phyloP scores from a whole-genome alignment of 37 sponge, comb jelly and placozoan genomes.

The Theonella swinhoei region DNA sequence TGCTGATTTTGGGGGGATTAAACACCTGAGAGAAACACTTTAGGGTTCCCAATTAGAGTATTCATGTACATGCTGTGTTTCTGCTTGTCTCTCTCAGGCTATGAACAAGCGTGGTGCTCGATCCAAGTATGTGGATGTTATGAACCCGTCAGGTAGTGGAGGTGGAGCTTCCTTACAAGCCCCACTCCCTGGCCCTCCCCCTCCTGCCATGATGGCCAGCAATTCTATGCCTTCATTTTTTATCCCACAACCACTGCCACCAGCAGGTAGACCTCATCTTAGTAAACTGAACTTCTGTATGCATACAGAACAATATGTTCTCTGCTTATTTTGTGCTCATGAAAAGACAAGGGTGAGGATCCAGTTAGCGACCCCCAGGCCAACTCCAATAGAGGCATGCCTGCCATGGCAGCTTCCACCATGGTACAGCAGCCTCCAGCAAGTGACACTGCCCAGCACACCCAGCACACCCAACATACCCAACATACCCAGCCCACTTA shows the following conservation, averaged over 20 bases:
- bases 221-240: constrained; percentile 32
- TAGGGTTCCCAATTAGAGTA: too few relatives aligned
- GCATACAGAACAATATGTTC: too few relatives aligned
- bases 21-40: background rate
- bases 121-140: constrained; percentile 73
- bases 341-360: too few relatives aligned
- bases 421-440: too few relatives aligned
- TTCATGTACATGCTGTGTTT: background rate
- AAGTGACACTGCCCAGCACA: too few relatives aligned
- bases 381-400: too few relatives aligned
- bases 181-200: constrained; percentile 24
- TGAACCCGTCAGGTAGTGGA: constrained; percentile 43
- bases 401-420: too few relatives aligned
- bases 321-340: too few relatives aligned
- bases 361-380: too few relatives aligned
- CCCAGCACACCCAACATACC: too few relatives aligned
- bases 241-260: constrained; percentile 40
- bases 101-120: constrained; percentile 26
- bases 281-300: too few relatives aligned
- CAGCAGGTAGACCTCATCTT: background rate
- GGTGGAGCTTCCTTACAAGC: background rate
- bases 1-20: background rate
- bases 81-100: constrained; percentile 12
- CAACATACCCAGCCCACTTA: too few relatives aligned
- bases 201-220: constrained; percentile 16